Evolutionary conservation across 2,888 invertebrate genomes (phyloP).

Genomic region (Baccha elongata): DNA sequence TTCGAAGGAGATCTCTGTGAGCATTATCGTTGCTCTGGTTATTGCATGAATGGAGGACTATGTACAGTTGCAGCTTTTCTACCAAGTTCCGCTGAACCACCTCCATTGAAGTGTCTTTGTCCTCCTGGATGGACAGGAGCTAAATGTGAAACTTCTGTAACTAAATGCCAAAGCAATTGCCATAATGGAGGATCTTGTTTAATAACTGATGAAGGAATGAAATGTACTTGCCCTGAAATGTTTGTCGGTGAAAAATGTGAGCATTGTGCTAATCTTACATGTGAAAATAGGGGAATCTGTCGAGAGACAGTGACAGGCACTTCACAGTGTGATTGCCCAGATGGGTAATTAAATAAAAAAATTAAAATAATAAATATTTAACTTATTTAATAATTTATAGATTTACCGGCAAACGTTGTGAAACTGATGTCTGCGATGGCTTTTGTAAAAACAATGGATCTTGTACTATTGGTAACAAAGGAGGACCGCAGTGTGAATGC

Average conservation of each 20-base stretch:
- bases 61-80: slow-evolving; percentile 83
- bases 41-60: slow-evolving; percentile 86
- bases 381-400: slow-evolving; percentile 54
- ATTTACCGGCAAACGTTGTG: slow-evolving; percentile 85
- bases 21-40: slow-evolving; percentile 87
- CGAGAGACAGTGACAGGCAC: slow-evolving; percentile 80
- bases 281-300: slow-evolving; percentile 86
- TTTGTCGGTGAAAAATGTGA: slow-evolving; percentile 85
- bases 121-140: slow-evolving; percentile 86
- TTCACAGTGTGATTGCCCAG: slow-evolving; percentile 84
- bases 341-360: too few species aligned
- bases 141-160: slow-evolving; percentile 85
- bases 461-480: slow-evolving; percentile 80
- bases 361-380: neutral
- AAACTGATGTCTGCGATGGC: slow-evolving; percentile 84
- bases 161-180: slow-evolving; percentile 84
- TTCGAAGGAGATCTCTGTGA: slow-evolving; percentile 88
- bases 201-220: slow-evolving; percentile 79
- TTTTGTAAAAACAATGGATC: slow-evolving; percentile 85
- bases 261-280: slow-evolving; percentile 84
- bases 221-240: slow-evolving; percentile 84
- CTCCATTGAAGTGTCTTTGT: slow-evolving; percentile 84
- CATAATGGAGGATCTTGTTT: slow-evolving; percentile 86
- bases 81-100: slow-evolving; percentile 77
- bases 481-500: slow-evolving; percentile 80